Evolutionary conservation across 2,113 vertebrate species (phyloP), one percentile per base, ranked within the genome.

Genomic region (Pao palembangensis): DNA sequence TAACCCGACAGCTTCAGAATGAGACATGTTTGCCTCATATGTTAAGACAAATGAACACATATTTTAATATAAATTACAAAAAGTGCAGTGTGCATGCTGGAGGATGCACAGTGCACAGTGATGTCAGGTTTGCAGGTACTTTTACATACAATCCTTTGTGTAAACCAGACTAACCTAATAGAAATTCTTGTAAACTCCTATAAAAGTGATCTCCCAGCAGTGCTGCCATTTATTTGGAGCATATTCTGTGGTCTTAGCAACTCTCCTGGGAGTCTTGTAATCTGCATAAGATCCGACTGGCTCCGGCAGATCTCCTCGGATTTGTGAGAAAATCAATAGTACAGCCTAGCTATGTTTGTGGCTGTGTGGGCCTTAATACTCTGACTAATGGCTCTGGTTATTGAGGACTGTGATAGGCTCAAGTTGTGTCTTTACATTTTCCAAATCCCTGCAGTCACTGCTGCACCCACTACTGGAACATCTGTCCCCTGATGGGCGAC

Each of bases 311-410:
- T 87, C 74, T 79, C 81, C 64, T 80, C 18, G 54, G 76, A 80
- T 88, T 83, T 84, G 80, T 72, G 69, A 78, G 58, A 55, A 79
- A 83, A 88, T 88, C 85, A 82, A 87, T 88, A 82, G 55, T 51
- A 58, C 69, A 80, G 73, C 54, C 71, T 46, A 63, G 61, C 65
- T 61, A 58, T 69, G 71, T 69, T 61, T 68, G 77, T 53, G 66
- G 71, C 64, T 60, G 78, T 64, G 61, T 80, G 67, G 66, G 56
- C 67, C 63, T 59, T 63, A 82, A 73, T 38, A 1, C 58, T 64
- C 72, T 76, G 73, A 80, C 61, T 78, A 81, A 85, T 82, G 73
- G 68, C 57, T 15, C 31, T 57, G 76, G 73, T 55, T 76, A 80
- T 50, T 80, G 70, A 76, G 61, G 69, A 78, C 68, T 43, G 28